phyloP scores from a whole-genome alignment of 2,113 vertebrate species.

The Platysternon megacephalum region DNA sequence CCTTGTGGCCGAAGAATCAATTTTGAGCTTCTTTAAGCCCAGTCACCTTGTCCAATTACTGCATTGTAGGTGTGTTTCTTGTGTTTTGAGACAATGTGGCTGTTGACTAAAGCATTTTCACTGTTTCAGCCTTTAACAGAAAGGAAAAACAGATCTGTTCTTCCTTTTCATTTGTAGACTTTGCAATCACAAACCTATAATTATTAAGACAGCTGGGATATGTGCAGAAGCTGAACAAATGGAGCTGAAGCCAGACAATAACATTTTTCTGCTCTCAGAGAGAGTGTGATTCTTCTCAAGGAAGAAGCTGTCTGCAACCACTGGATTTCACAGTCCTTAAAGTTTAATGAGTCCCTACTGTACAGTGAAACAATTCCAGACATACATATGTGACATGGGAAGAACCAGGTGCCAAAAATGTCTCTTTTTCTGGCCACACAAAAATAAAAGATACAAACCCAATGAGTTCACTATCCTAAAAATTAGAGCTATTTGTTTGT shows the following conservation, averaged over 20 bases:
- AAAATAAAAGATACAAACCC: conserved; percentile 23
- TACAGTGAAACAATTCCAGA: conserved; percentile 28
- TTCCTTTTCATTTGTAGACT: not conserved
- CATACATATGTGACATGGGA: not conserved
- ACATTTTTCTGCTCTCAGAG: not conserved
- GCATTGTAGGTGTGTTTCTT: not conserved
- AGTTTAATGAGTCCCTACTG: not conserved
- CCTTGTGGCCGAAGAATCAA: not conserved
- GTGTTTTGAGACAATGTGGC: not conserved
- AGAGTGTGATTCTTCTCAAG: not conserved
- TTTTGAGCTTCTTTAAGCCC: not conserved
- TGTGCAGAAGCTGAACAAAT: not conserved
- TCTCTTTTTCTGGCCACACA: not conserved
- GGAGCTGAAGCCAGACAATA: not conserved
- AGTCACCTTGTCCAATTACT: not conserved
- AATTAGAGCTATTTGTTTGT: not conserved
- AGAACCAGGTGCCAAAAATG: not conserved
- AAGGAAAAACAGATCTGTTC: not conserved
- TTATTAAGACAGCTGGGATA: not conserved
- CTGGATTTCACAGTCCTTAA: not conserved
- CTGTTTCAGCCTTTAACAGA: not conserved
- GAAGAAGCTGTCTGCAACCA: conserved; percentile 20
- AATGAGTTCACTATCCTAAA: not conserved
- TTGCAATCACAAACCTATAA: not conserved
- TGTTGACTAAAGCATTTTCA: not conserved